Base-by-base conservation (phyloP, 2,888 invertebrate species). In the Rhamphomyia laevipes region DNA sequence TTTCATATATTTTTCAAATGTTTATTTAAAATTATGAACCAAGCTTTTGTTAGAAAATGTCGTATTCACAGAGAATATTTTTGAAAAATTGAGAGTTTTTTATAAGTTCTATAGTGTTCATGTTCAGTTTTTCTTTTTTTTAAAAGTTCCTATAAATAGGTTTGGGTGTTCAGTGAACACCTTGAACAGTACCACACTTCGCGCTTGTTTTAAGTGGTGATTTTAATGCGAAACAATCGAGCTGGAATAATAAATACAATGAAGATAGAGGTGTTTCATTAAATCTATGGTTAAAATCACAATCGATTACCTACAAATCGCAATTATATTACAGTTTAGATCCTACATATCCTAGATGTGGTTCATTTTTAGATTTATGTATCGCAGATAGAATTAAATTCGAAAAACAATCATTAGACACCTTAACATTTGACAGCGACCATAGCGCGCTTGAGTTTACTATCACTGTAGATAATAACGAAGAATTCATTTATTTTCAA, bases 181-280 rank as follows among this genome's bases (percentile, higher is more conserved):
- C n/a, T n/a, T n/a, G n/a, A n/a, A n/a, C n/a, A n/a, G n/a, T n/a
- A n/a, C n/a, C n/a, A n/a, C n/a, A n/a, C n/a, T n/a, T n/a, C n/a
- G n/a, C n/a, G n/a, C n/a, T n/a, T n/a, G n/a, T 30, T 30, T 30
- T 30, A 30, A n/a, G 33, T 11, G 47, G 43, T 10, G 35, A 47
- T 23, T 40, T 47, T n/a, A 47, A 47, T 33, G 47, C 47, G 1
- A 21, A 17, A 17, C 47, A 43, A 13, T 31, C 35, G 3, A 17
- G 16, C 3, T 47, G 47, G 47, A 17, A 31, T 18, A 47, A 47
- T 33, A 31, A 17, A 15, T 13, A 4, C 9, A 47, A 43, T 23
- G 43, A 47, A 17, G 21, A 42, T 10, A 31, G 43, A 18, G 47
- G 47, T 17, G 17, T 7, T 33, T 18, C 23, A 15, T 35, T 47